Evolutionary conservation across 2,113 vertebrate genomes (phyloP), one percentile per base, ranked within the genome.

Genomic region (Sinocyclocheilus maitianheensis): DNA sequence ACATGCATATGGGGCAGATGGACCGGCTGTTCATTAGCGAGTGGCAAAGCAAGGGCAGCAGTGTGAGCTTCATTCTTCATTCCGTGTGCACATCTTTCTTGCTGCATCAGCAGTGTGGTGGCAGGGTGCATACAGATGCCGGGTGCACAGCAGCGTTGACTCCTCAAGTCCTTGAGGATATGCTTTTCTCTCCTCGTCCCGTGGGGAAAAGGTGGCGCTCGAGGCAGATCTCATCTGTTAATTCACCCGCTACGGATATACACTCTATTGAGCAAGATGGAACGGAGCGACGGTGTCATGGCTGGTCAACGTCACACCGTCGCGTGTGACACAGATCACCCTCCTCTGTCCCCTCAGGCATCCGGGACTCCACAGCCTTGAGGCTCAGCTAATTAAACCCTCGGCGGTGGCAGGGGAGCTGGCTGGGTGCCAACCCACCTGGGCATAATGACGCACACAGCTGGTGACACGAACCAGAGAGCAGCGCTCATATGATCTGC

Each of bases 371-470:
- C 90, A 78, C 40, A 34, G 85, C 84, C 65, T 71, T 71, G 85
- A 93, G 92, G 92, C 91, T 92, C 90, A 87, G 86, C 86, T 93
- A 92, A 93, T 94, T 94, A 94, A 93, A 92, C 89, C 90, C 87
- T 91, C 87, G 4, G 65, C 81, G 69, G 86, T 86, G 67, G 90
- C 91, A 46, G 85, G 90, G 83, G 89, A 85, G 87, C 87, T 92
- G 91, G 91, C 87, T 40, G 67, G 18, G 2, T 0, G 86, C 90
- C 90, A 84, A 71, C 43, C 69, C 87, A 88, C 90, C 89, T 90
- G 83, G 86, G 63, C 89, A 81, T 81, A 48, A 62, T 87, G 80
- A 87, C 16, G 77, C 53, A 79, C 48, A 85, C 81, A 86, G 81
- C 86, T 76, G 78, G 81, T 74, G 85, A 84, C 72, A 87, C 20